Conservation (phyloP, 2,888 invertebrate species). For the Osedax frankpressi region DNA sequence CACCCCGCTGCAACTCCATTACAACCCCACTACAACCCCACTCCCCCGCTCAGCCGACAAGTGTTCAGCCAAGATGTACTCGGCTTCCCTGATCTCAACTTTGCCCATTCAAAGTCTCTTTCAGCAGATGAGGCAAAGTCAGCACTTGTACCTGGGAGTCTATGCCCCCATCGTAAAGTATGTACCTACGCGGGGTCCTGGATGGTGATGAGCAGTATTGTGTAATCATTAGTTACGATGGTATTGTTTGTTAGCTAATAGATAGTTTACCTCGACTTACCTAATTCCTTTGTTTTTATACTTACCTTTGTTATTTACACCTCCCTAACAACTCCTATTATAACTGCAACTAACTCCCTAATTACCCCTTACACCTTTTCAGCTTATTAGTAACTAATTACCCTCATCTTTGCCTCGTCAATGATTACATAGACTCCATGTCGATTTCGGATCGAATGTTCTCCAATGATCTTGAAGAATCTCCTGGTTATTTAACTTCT, state of each 20-base stretch:
- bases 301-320: background rate
- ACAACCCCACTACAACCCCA: too few relatives aligned
- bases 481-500: too few relatives aligned
- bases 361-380: background rate
- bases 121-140: slow-evolving; percentile 80
- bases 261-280: too few relatives aligned
- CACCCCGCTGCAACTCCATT: too few relatives aligned
- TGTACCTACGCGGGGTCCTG: too few relatives aligned
- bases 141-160: slow-evolving; percentile 72
- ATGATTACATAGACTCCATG: slow-evolving; percentile 62
- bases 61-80: slow-evolving; percentile 50
- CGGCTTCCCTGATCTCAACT: slow-evolving; percentile 72
- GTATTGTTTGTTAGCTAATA: too few relatives aligned
- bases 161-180: slow-evolving; percentile 72
- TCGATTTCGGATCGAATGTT: too few relatives aligned
- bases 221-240: too few relatives aligned
- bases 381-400: slow-evolving; percentile 74
- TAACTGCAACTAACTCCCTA: background rate
- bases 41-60: slow-evolving; percentile 23
- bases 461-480: too few relatives aligned
- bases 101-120: slow-evolving; percentile 83
- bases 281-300: too few relatives aligned
- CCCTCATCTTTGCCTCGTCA: slow-evolving; percentile 82
- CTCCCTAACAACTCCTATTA: background rate
- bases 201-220: too few relatives aligned